Percentiles rank a stretch among this genome's conserved stretches.
phyloP scores from a whole-genome alignment of 2,797 vertebrate species.

The Sebastes variabilis region DNA sequence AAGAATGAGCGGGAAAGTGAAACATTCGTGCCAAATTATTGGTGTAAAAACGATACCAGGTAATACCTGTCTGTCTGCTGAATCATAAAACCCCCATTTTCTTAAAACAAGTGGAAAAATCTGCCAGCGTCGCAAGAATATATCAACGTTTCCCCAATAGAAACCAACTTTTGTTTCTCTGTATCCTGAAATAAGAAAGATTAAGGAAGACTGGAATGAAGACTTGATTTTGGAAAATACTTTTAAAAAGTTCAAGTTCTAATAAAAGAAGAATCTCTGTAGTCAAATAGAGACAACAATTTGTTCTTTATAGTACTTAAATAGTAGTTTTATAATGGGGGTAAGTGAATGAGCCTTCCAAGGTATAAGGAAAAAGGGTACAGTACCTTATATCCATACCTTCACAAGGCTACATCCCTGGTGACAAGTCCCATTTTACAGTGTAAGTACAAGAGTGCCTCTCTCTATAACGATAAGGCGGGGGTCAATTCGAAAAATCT shows the following conservation, averaged over 20 bases:
- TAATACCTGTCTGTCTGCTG: not conserved
- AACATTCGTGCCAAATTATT: not conserved
- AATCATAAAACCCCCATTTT: not conserved
- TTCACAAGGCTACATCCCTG: slow-evolving; percentile 2
- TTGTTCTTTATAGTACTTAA: not conserved
- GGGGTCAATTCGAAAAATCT: not conserved
- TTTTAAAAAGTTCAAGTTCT: not conserved
- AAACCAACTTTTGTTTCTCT: not conserved
- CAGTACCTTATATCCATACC: slow-evolving; percentile 1
- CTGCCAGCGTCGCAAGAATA: not conserved
- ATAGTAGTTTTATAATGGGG: not conserved
- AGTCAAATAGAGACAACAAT: not conserved
- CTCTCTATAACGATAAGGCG: not conserved
- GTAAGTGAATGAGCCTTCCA: not conserved
- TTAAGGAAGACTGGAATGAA: not conserved
- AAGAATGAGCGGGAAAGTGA: not conserved
- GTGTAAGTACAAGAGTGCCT: not conserved
- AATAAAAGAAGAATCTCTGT: not conserved
- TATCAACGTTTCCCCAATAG: no score
- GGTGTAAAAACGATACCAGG: not conserved
- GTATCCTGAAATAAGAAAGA: not conserved
- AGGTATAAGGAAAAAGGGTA: not conserved
- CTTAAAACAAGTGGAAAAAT: not conserved
- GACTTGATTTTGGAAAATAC: not conserved
- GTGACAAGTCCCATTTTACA: slow-evolving; percentile 16